Percentiles rank a stretch among this genome's conserved stretches.
Evolutionary conservation across 2,888 invertebrate genomes (phyloP).

Genomic region (Flexamia atlantica): DNA sequence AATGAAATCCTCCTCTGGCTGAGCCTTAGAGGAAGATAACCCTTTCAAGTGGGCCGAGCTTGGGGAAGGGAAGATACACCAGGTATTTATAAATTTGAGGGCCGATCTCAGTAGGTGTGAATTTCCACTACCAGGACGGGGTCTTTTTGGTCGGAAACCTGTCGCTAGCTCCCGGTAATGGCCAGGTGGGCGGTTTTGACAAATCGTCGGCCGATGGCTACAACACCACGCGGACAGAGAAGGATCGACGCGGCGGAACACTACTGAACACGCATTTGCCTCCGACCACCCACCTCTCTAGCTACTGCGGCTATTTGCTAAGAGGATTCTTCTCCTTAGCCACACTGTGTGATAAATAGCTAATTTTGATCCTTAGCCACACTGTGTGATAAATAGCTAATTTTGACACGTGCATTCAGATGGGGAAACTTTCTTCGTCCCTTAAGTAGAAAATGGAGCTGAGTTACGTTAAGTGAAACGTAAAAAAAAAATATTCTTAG

Average conservation of each 20-base stretch:
- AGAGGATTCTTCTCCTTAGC: constrained; percentile 12
- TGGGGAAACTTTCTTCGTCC: neutral
- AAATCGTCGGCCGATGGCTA: constrained; percentile 4
- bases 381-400: too few species aligned
- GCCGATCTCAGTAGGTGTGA: too few species aligned
- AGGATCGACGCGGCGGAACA: constrained; percentile 16
- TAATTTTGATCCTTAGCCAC: too few species aligned
- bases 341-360: too few species aligned
- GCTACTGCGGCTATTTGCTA: neutral
- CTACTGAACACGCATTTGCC: constrained; percentile 34
- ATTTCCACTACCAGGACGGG: neutral
- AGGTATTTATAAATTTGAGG: too few species aligned
- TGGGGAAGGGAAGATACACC: too few species aligned
- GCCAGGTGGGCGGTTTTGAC: constrained; percentile 35
- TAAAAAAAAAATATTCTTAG: too few species aligned
- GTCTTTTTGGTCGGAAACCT: constrained; percentile 45
- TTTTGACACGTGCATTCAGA: constrained; percentile 17
- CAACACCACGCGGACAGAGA: constrained; percentile 35
- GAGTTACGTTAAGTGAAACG: neutral
- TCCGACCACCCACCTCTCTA: constrained; percentile 8
- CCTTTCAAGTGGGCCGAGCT: too few species aligned
- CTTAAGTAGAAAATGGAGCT: neutral
- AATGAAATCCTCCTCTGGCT: too few species aligned
- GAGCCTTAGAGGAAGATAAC: too few species aligned
- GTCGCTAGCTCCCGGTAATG: constrained; percentile 45